These are phyloP conservation scores for Mesochorus sp. DNA, from an alignment of 2,888 invertebrate genomes.

Conservation along the genomic window DNA sequence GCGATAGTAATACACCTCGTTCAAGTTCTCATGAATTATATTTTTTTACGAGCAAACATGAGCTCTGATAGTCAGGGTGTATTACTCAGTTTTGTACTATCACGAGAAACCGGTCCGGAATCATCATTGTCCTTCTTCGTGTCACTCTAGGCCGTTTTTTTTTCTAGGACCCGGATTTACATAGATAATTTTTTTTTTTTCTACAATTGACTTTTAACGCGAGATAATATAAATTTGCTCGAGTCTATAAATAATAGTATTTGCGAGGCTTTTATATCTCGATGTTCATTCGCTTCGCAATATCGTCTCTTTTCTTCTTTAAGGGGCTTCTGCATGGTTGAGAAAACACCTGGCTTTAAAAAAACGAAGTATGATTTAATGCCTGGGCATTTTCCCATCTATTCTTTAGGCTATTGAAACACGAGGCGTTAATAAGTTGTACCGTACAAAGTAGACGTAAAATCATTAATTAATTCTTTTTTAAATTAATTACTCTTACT, in stretches of 20 bases:
- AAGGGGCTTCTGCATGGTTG: no score
- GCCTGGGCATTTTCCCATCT: no score
- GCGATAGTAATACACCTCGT: constrained; percentile 9
- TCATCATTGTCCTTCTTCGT: constrained; percentile 15
- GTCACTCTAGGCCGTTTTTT: constrained; percentile 4
- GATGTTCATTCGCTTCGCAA: no score
- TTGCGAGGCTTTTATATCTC: no score
- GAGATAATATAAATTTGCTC: constrained; percentile 1
- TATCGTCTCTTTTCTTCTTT: no score
- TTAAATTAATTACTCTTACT: constrained; percentile 82
- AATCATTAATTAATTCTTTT: no score
- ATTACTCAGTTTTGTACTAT: constrained; percentile 13
- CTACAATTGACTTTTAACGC: constrained; percentile 14
- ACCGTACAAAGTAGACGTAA: no score
- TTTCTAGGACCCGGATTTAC: constrained; percentile 45
- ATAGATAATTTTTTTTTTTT: constrained; percentile 45
- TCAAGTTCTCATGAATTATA: constrained; percentile 8
- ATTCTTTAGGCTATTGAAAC: no score
- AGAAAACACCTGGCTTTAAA: no score
- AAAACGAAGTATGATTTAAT: no score
- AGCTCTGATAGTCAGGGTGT: background rate
- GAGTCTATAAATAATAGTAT: constrained; percentile 10
- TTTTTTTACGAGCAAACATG: constrained; percentile 4
- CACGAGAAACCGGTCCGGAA: constrained; percentile 43
- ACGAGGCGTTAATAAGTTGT: no score